Conservation (phyloP, 2,888 invertebrate species). For the Acanthosoma haemorrhoidale region DNA sequence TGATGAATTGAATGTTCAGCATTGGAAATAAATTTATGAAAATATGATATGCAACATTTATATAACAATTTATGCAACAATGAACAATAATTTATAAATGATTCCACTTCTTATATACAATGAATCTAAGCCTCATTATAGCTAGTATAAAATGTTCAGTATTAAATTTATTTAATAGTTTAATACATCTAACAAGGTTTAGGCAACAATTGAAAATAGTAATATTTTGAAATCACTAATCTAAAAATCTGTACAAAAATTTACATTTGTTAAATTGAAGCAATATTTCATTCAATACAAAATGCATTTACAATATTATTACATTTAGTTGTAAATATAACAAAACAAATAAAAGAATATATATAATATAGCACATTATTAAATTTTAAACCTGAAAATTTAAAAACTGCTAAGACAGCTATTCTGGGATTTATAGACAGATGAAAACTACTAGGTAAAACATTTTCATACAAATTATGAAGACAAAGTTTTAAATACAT, state of each 20-base stretch:
- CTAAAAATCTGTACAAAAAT: conserved; percentile 22
- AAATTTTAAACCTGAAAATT: neutral
- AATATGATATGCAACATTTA: neutral
- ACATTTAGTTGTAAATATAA: no score
- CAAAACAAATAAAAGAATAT: no score
- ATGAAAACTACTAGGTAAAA: neutral
- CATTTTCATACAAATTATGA: no score
- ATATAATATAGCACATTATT: neutral
- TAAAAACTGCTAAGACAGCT: neutral
- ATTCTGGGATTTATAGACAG: neutral
- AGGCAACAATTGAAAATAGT: conserved; percentile 10
- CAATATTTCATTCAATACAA: neutral
- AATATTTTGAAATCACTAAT: neutral
- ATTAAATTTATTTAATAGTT: neutral
- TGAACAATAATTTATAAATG: neutral
- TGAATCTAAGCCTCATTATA: neutral
- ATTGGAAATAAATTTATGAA: neutral
- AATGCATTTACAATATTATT: neutral
- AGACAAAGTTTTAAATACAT: neutral
- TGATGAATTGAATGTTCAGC: no score
- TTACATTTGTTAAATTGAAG: conserved; percentile 13
- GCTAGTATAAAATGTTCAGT: neutral
- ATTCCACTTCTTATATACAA: conserved; percentile 2
- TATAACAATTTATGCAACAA: neutral
- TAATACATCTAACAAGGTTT: conserved; percentile 4